Percentiles rank a stretch among this genome's conserved stretches.
Evolutionary conservation across 2,113 vertebrate species (phyloP).

Genomic region (Corvus hawaiiensis): DNA sequence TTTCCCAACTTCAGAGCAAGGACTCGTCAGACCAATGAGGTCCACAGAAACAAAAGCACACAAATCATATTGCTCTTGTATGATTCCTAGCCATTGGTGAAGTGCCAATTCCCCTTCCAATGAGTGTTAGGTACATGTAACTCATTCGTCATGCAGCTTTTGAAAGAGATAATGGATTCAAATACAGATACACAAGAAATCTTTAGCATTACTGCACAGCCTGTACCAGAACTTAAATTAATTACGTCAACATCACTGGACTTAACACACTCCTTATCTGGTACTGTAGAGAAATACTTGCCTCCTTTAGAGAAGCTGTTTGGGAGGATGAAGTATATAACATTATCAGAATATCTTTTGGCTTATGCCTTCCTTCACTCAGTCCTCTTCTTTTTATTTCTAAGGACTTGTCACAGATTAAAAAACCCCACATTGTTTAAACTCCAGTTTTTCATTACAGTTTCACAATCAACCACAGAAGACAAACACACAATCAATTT

Average conservation of each 20-base stretch:
- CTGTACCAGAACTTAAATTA: background rate
- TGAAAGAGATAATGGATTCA: background rate
- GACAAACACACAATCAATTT: background rate
- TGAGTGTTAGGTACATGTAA: background rate
- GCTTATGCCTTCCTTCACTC: background rate
- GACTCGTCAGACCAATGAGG: background rate
- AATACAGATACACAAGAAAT: background rate
- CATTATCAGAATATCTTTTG: background rate
- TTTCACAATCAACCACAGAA: background rate
- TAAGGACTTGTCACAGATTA: background rate
- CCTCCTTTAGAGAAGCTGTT: background rate
- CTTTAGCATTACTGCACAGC: background rate
- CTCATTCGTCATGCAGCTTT: background rate
- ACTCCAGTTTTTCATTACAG: background rate
- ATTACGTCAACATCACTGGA: background rate
- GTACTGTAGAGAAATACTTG: background rate
- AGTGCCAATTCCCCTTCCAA: background rate
- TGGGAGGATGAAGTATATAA: background rate
- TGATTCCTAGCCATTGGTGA: background rate
- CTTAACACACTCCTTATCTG: background rate
- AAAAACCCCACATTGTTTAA: background rate
- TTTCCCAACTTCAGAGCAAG: background rate
- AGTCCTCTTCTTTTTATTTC: background rate
- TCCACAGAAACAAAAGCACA: background rate
- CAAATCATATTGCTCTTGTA: background rate